Base-by-base conservation (phyloP, 2,113 vertebrate species). In the Cyprinodon variegatus region DNA sequence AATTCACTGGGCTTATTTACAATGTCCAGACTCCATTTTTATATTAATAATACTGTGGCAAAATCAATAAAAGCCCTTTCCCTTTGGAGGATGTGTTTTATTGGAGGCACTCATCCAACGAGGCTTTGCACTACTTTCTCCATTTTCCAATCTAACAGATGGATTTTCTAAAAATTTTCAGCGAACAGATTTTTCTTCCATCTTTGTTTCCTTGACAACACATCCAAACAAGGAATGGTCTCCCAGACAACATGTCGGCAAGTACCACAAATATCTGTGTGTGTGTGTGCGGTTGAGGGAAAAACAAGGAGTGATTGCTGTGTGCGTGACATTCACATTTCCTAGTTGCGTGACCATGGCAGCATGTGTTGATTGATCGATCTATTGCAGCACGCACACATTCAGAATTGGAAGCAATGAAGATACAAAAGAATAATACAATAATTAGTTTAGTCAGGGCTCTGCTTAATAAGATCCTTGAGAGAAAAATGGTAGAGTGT, bases 201-300 rank as follows among this genome's bases (percentile, higher is more conserved):
- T 90, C 84, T 93, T 93, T 93, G 93, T 94, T 93, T 90, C 94
- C 93, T 90, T 94, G 93, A 93, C 93, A 89, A 94, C 94, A 88
- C 68, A 83, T 91, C 91, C 86, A 94, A 95, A 94, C 94, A 95
- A 94, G 90, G 87, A 92, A 85, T 82, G 86, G 94, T 94, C 91
- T 91, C 94, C 94, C 74, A 81, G 93, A 93, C 93, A 94, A 94
- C 94, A 88, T 84, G 86, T 86, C 86, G 86, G 85, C 92, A 92
- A 91, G 78, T 87, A 77, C 76, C 72, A 70, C 85, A 87, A 87
- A 87, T 84, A 90, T 83, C 83, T 87, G 50, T 7, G 59, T 50
- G 74, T 76, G 74, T 77, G 48, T 70, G 72, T 68, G 53, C 22
- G 84, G 65, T 77, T 65, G 82, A 78, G 53, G 78, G 73, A 53